Percentiles rank a stretch among this genome's conserved stretches.
phyloP scores from a whole-genome alignment of 2,113 vertebrate genomes.

The Myanophis thanlyinensis region DNA sequence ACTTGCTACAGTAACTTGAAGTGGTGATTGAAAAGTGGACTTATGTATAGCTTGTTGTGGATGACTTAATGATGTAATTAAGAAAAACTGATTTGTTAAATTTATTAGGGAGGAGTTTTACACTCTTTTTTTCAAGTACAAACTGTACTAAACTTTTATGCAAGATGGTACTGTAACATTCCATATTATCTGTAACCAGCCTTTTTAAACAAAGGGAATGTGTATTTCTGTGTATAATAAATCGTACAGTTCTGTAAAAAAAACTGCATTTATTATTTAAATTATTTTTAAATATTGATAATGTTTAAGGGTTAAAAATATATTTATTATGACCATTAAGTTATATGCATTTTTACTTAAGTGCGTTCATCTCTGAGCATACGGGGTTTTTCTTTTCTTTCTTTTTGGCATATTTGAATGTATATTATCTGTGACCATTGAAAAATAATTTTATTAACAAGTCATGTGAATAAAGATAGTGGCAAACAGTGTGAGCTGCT shows the following conservation, averaged over 20 bases:
- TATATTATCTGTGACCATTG: constrained; percentile 61
- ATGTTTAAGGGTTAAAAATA: constrained; percentile 71
- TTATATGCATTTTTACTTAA: constrained; percentile 73
- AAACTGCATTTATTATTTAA: constrained; percentile 82
- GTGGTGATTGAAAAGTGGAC: constrained; percentile 80
- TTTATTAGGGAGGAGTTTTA: constrained; percentile 84
- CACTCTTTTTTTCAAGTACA: constrained; percentile 82
- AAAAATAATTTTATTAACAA: constrained; percentile 45
- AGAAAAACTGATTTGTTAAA: constrained; percentile 72
- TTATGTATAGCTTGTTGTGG: constrained; percentile 89
- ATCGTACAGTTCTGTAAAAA: constrained; percentile 93
- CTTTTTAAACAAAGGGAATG: constrained; percentile 88
- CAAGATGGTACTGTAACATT: constrained; percentile 99
- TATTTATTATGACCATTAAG: constrained; percentile 73
- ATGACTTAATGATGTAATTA: constrained; percentile 86
- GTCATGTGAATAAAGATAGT: constrained; percentile 40
- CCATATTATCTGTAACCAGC: constrained; percentile 93
- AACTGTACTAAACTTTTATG: constrained; percentile 90
- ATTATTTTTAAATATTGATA: constrained; percentile 69
- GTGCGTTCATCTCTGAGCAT: constrained; percentile 63
- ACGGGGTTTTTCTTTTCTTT: constrained; percentile 34
- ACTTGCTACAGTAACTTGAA: constrained; percentile 75
- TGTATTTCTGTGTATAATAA: constrained; percentile 95
- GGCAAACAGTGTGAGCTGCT: constrained; percentile 40
- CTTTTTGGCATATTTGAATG: constrained; percentile 65